Percentiles rank a stretch among this genome's conserved stretches.
phyloP scores from a whole-genome alignment of 2,113 vertebrate species.

The Cercocebus atys region DNA sequence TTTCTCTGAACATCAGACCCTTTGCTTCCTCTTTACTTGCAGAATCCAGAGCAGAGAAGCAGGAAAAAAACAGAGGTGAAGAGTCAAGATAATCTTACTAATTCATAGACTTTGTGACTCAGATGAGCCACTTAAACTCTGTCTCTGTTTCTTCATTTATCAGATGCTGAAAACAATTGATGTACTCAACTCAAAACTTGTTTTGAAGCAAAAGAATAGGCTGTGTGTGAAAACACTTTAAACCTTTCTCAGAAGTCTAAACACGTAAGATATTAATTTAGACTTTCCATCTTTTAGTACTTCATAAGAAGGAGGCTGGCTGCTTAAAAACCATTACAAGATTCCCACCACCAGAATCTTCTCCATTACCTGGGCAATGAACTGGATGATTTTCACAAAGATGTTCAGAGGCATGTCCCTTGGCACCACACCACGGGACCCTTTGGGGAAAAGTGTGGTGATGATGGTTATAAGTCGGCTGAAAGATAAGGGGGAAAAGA shows the following conservation, averaged over 20 bases:
- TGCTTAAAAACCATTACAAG: neutral
- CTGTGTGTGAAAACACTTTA: neutral
- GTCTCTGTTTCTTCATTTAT: neutral
- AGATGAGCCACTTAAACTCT: neutral
- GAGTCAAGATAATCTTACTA: neutral
- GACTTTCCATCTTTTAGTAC: neutral
- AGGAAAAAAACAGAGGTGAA: neutral
- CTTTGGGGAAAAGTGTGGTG: slow-evolving; percentile 98
- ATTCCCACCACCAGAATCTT: neutral
- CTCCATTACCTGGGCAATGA: slow-evolving; percentile 95
- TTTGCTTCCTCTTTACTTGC: neutral
- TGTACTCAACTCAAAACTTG: neutral
- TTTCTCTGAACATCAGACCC: neutral
- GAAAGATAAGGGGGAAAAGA: slow-evolving; percentile 74
- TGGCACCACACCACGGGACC: slow-evolving; percentile 96
- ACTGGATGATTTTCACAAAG: slow-evolving; percentile 99
- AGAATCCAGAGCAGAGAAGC: neutral
- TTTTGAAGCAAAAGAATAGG: neutral
- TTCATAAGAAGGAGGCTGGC: neutral
- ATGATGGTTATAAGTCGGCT: slow-evolving; percentile 98
- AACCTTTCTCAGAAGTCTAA: neutral
- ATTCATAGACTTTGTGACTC: neutral
- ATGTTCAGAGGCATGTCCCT: slow-evolving; percentile 99
- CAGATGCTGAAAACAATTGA: neutral
- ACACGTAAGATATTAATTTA: neutral